Evolutionary conservation across 1,140 invertebrate genomes (phyloP).

Genomic region (Aplysia californica): DNA sequence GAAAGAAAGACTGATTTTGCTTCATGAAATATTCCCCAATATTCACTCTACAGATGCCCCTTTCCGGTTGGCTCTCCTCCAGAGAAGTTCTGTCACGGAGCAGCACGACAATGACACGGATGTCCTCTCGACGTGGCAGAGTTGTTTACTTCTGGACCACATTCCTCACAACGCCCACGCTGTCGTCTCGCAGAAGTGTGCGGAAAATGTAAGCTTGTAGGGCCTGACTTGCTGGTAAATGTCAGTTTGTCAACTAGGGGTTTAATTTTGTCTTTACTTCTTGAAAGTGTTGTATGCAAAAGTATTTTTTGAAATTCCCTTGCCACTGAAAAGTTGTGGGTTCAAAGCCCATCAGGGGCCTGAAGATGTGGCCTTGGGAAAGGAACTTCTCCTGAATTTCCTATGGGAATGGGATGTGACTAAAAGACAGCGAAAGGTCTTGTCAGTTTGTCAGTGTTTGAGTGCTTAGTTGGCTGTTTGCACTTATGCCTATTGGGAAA

Average conservation of each 20-base stretch:
- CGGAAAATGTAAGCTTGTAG: slow-evolving; percentile 28
- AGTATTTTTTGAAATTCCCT: not conserved
- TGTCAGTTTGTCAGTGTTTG: too few relatives aligned
- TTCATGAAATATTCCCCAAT: not conserved
- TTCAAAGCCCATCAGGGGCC: not conserved
- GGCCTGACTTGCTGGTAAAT: too few relatives aligned
- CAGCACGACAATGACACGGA: slow-evolving; percentile 18
- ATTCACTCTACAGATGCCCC: slow-evolving; percentile 36
- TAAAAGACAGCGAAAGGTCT: too few relatives aligned
- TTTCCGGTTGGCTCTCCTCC: slow-evolving; percentile 31
- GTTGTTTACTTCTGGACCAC: slow-evolving; percentile 42
- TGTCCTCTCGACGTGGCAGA: not conserved
- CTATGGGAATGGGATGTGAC: too few relatives aligned
- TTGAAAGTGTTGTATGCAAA: not conserved
- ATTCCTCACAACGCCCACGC: slow-evolving; percentile 45
- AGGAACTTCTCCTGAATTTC: too few relatives aligned
- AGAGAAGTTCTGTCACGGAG: not conserved
- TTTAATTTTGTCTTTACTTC: not conserved
- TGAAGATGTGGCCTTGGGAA: not conserved
- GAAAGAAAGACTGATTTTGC: not conserved
- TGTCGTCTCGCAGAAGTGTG: slow-evolving; percentile 20
- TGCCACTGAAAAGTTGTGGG: not conserved
- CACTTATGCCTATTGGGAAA: too few relatives aligned
- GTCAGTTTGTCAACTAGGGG: too few relatives aligned
- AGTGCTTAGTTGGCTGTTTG: too few relatives aligned